A percentile compares a stretch with the other conserved stretches of the same genome.
These are phyloP conservation scores for Chloroceryle aenea DNA, from an alignment of 2,113 vertebrate species.

Conservation along the genomic window DNA sequence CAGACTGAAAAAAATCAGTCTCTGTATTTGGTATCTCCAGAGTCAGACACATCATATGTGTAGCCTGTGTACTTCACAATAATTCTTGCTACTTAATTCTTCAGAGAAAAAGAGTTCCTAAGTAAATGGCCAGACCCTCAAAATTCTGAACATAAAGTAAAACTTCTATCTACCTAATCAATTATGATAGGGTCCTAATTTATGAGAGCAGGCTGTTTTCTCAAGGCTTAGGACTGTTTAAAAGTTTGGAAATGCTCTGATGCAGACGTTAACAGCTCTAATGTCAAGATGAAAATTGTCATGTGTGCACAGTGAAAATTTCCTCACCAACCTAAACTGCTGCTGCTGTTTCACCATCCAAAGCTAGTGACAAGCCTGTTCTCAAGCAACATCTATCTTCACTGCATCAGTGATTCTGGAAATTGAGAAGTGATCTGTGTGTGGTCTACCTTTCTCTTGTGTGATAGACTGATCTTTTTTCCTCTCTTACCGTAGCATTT, in stretches of 20 bases:
- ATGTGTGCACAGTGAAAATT: not conserved
- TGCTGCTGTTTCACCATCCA: slow-evolving; percentile 48
- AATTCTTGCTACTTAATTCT: not conserved
- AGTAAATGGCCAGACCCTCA: not conserved
- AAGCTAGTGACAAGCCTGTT: slow-evolving; percentile 43
- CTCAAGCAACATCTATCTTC: slow-evolving; percentile 61
- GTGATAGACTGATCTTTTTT: slow-evolving; percentile 39
- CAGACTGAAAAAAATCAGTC: not conserved
- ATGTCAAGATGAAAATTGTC: not conserved
- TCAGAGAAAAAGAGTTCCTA: not conserved
- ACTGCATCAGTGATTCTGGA: slow-evolving; percentile 57
- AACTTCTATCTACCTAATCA: not conserved
- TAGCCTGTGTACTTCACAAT: not conserved
- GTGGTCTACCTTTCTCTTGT: slow-evolving; percentile 40
- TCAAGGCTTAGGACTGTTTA: not conserved
- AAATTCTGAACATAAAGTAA: not conserved
- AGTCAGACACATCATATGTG: not conserved
- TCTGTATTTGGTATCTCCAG: not conserved
- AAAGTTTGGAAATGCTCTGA: not conserved
- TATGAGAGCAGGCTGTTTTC: not conserved
- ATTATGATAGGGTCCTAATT: not conserved
- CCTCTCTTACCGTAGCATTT: not conserved
- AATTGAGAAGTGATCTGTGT: slow-evolving; percentile 69
- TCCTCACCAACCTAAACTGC: slow-evolving; percentile 41
- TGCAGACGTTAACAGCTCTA: not conserved